phyloP scores from a whole-genome alignment of 2,888 invertebrate species.

The Caenorhabditis japonica region DNA sequence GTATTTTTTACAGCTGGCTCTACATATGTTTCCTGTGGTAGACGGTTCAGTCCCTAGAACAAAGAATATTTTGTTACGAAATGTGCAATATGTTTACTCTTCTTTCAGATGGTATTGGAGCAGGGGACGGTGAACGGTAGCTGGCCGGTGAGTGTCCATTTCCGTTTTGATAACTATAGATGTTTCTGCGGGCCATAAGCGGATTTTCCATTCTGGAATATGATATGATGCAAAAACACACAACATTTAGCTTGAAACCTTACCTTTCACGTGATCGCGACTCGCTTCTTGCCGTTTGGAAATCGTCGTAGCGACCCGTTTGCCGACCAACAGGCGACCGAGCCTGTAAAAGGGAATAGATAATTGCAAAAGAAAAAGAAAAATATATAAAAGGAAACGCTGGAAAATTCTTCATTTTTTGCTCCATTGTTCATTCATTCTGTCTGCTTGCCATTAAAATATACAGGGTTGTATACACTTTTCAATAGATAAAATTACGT shows the following conservation, averaged over 20 bases:
- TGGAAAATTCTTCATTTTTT: no score
- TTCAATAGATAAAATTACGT: slow-evolving; percentile 29
- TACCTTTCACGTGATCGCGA: slow-evolving; percentile 47
- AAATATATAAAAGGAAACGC: no score
- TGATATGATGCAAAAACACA: no score
- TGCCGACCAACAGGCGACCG: slow-evolving; percentile 52
- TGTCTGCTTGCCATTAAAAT: slow-evolving; percentile 29
- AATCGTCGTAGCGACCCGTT: slow-evolving; percentile 39
- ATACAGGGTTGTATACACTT: slow-evolving; percentile 18
- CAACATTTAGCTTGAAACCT: no score
- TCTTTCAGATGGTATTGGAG: no score
- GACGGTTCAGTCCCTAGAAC: slow-evolving; percentile 55
- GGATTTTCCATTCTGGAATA: slow-evolving; percentile 50
- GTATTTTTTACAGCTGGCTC: slow-evolving; percentile 57
- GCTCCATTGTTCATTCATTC: not conserved
- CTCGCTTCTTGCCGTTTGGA: slow-evolving; percentile 29
- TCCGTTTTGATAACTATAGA: slow-evolving; percentile 24
- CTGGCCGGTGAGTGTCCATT: slow-evolving; percentile 30
- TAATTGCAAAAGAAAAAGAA: slow-evolving; percentile 17
- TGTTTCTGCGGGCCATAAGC: slow-evolving; percentile 32
- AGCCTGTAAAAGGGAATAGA: slow-evolving; percentile 38
- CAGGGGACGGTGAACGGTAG: slow-evolving; percentile 51
- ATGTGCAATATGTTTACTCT: no score
- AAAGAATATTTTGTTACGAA: not conserved
- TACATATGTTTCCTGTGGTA: slow-evolving; percentile 51